phyloP scores from a whole-genome alignment of 2,113 vertebrate species.

The Pelobates fuscus region DNA sequence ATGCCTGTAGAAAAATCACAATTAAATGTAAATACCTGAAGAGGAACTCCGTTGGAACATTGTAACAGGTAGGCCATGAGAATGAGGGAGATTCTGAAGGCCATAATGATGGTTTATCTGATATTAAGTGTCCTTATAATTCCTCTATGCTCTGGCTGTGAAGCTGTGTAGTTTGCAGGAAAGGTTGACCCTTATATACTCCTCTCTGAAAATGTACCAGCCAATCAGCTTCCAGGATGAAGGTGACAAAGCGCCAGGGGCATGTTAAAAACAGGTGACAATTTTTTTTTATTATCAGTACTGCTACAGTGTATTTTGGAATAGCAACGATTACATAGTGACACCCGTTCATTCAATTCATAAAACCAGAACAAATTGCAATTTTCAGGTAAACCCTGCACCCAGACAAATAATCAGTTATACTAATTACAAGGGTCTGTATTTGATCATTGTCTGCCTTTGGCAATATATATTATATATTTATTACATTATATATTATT shows the following conservation, averaged over 20 bases:
- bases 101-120: slow-evolving; percentile 4
- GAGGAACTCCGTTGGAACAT: background rate
- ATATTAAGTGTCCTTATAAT: background rate
- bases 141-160: too few relatives aligned
- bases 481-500: too few relatives aligned
- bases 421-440: too few relatives aligned
- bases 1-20: too few relatives aligned
- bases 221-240: slow-evolving; percentile 17
- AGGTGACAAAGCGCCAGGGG: background rate
- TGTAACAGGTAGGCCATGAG: slow-evolving; percentile 5
- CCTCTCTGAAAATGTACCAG: background rate
- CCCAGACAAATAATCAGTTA: too few relatives aligned
- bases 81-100: background rate
- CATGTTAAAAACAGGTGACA: background rate
- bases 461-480: too few relatives aligned
- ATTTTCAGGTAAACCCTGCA: slow-evolving; percentile 1
- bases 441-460: too few relatives aligned
- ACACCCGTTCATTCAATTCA: background rate
- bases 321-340: background rate
- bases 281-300: background rate
- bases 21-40: slow-evolving; percentile 6
- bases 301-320: background rate
- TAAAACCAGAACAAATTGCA: slow-evolving; percentile 5
- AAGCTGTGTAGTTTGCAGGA: too few relatives aligned
- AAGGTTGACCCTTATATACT: background rate